Evolutionary conservation across 2,888 invertebrate species (phyloP), one percentile per base, ranked within the genome.

Genomic region (Ptilodon capucinus): DNA sequence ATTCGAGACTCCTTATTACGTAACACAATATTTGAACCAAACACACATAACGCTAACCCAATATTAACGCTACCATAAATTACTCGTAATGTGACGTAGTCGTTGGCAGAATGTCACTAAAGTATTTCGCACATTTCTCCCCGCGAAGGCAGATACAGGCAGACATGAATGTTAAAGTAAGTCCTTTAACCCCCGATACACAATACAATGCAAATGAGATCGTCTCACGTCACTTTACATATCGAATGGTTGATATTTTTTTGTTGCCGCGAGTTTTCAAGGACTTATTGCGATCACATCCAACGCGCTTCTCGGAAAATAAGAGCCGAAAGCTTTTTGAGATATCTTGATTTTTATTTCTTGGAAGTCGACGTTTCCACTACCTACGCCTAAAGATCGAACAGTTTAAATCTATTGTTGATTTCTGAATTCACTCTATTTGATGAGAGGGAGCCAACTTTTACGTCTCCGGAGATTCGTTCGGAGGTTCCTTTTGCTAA

Each of bases 131-230:
- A 54, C 48, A 55, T 60, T 50, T 35, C 44, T 57, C 46, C 23
- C 38, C 48, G 47, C 48, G 47, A 40, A 50, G 52, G 44, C 44
- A 42, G 57, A 57, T 58, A 57, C 52, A 44, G 52, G 51, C 41
- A 57, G 44, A 40, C 57, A 52, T 60, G 64, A 73, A 64, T 62
- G 57, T 64, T 56, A 47, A 61, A 66, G 39, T 48, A 53, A 52
- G 50, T 56, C 53, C 57, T 65, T 66, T 55, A 54, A 45, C 48
- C 48, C 42, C 46, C 48, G 46, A 57, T 59, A 68, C 58, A 67
- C 57, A 66, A 64, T 58, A 66, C 62, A 62, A 66, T 62, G 65
- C 46, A 70, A 71, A 69, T 71, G 64, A 70, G 64, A 67, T 57
- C 52, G 51, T 59, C 53, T 53, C 39, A 14, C 42, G 50, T 48